Base-by-base conservation (phyloP, 2,113 vertebrate species). In the Gadus macrocephalus region DNA sequence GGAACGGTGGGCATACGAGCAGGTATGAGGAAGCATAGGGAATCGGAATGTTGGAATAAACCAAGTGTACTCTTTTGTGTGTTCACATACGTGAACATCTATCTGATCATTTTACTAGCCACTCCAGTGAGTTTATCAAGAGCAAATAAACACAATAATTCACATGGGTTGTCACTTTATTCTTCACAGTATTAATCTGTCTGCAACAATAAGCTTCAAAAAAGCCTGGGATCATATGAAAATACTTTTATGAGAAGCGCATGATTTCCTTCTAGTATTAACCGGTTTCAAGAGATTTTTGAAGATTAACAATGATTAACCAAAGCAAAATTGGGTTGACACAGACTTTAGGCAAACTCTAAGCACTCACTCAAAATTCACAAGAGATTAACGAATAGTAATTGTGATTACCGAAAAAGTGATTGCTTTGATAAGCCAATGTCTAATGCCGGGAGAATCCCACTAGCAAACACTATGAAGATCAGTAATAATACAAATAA, bases 201-300 rank as follows among this genome's bases (percentile, higher is more conserved):
- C 76, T 75, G 76, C 71, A 85, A 90, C 79, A 76, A 88, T 75
- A 75, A 79, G 81, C 87, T 87, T 87, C 75, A 85, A 84, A 85
- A 84, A 87, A 88, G 77, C 80, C 78, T 61, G 35, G 60, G 82
- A 81, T 68, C 71, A 74, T 83, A 88, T 75, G 83, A 89, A 87
- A 89, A 89, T 81, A 83, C 85, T 71, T 67, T 66, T 14, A 82
- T 22, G 70, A 83, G 64, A 80, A 83, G 81, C 77, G 81, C 78
- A 70, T 68, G 72, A 78, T 64, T 72, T 77, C 65, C 70, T 70
- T 71, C 77, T 56, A 80, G 65, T 74, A 65, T 63, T 25, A 64
- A 64, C 74, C 71, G 4, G 70, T 80, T 85, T 85, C 79, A 81
- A 85, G n/a, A n/a, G n/a, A n/a, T n/a, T n/a, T n/a, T n/a, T n/a